Base-by-base conservation (phyloP, 2,113 vertebrate genomes). In the Promerops cafer region DNA sequence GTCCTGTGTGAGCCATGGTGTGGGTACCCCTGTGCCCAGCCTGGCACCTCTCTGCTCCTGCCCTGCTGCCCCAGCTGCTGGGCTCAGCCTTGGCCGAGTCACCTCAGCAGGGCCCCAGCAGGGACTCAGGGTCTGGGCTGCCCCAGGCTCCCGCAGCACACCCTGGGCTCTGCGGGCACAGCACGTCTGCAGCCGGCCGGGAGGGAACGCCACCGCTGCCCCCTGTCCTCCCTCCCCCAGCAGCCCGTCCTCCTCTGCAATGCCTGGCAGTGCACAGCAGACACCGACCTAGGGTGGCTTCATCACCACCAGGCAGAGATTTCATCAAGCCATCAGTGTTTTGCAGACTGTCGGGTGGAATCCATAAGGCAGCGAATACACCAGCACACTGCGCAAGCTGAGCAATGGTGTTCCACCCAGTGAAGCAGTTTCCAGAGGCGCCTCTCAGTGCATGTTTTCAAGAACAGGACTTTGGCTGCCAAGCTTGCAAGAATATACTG, bases 71-170 rank as follows among this genome's bases (percentile, higher is more conserved):
- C 60, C 53, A 47, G 63, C 59, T 35, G 49, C 81, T 28, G 31
- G 54, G 49, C 53, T 68, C 84, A 68, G 76, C 28, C 63, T 40
- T 40, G 47, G 52, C 39, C 1, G 2, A 40, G 44, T 10, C 4
- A 1, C 31, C 49, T 16, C 52, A 14, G n/a, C 7, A 18, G 0
- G 0, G 50, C 22, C 39, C 35, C 39, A 10, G 53, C 6, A 42
- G 72, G 17, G n/a, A 28, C 16, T 15, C 2, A 2, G 61, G 44
- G 14, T 28, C 7, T 14, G 56, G 81, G 76, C 44, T 80, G 76
- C 21, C 17, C 63, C 24, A 22, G 59, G 50, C 45, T 28, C 45
- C 68, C 0, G 3, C 45, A 59, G 57, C 56, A 15, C 1, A 18
- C 7, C 0, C 49, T 10, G 20, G 37, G 39, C 44, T 54, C 39